Evolutionary conservation across 2,888 invertebrate species (phyloP), one percentile per base, ranked within the genome.

Genomic region (Rotaria socialis): DNA sequence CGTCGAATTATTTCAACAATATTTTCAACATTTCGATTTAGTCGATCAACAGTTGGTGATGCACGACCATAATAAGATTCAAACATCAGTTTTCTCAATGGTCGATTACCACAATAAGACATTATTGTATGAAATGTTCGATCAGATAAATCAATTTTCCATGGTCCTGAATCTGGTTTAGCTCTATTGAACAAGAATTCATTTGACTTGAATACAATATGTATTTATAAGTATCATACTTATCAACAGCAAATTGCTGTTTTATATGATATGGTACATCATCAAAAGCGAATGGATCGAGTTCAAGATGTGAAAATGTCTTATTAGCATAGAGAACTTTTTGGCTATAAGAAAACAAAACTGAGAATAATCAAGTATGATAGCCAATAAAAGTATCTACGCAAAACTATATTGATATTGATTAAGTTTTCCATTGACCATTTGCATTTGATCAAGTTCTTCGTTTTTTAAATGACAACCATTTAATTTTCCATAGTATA

Each of bases 101-200:
- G n/a, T 11, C 85, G 41, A 60, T 85, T 86, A 24, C 80, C 43
- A 67, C 75, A 86, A 52, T 86, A 58, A 41, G 80, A 85, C 86
- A 86, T 86, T 8, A 86, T 85, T 8, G 80, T 47, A 41, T 86
- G 85, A 84, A 86, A 85, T 24, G 85, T 84, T 80, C 58, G 80
- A 84, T 86, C 86, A 41, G 85, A 85, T 35, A 85, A 55, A 58
- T 84, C 74, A 24, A 86, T 8, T 47, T 74, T 86, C 86, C 86
- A 86, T n/a, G 86, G 86, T 24, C 86, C 86, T 41, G 56, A 75
- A 19, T 86, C 86, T 24, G 86, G 86, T 85, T 80, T 86, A 8
- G 80, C 43, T 47, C 80, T 80, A 80, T 41, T 35, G 35, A 35
- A 35, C 35, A 35, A 35, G 35, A 35, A 35, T 35, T 35, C 35